These are phyloP conservation scores for Progne subis DNA, from an alignment of 2,113 vertebrate species.

Conservation along the genomic window DNA sequence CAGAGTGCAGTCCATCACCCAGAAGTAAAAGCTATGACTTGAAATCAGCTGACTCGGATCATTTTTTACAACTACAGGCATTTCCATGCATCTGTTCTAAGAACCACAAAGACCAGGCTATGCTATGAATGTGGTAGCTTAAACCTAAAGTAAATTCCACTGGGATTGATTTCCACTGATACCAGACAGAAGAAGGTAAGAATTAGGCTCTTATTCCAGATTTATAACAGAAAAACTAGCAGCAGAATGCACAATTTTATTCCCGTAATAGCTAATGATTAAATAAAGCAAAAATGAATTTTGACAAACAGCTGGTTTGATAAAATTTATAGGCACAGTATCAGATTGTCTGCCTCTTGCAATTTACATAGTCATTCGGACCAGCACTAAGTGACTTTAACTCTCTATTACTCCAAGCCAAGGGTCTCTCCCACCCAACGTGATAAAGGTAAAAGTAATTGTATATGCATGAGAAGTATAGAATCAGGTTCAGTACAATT, in stretches of 20 bases:
- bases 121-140: not conserved
- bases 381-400: not conserved
- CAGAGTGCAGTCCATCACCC: not conserved
- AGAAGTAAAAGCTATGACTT: not conserved
- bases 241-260: conserved; percentile 4
- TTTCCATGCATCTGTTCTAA: not conserved
- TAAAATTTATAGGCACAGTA: conserved; percentile 24
- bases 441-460: not conserved
- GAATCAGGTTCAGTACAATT: not conserved
- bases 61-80: not conserved
- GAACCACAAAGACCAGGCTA: not conserved
- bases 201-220: conserved; percentile 11
- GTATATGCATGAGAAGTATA: not conserved
- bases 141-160: conserved; percentile 7
- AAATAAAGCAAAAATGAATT: conserved; percentile 55
- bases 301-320: conserved; percentile 43
- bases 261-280: conserved; percentile 19
- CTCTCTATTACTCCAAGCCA: not conserved
- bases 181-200: not conserved
- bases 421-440: not conserved
- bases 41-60: not conserved
- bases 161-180: not conserved
- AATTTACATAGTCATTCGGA: conserved; percentile 48
- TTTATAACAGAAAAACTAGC: conserved; percentile 20
- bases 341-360: conserved; percentile 42